Base-by-base conservation (phyloP, 2,797 vertebrate species). In the Poeciliopsis paucimaculata region DNA sequence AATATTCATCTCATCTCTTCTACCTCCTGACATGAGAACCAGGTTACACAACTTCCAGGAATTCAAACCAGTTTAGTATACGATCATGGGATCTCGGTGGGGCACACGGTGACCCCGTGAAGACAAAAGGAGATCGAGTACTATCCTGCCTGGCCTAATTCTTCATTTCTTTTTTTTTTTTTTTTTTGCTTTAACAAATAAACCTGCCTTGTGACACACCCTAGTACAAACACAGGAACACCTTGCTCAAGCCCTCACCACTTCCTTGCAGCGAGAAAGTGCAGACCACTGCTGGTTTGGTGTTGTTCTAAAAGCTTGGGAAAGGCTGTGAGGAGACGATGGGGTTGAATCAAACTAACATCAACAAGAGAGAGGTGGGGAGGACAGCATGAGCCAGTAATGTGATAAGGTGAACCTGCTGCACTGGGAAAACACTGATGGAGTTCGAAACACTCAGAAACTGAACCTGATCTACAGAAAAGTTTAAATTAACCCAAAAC, bases 281-380 rank as follows among this genome's bases (percentile, higher is more conserved):
- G 16, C 68, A 12, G 60, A 60, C 34, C 13, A 4, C 79, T 60
- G 16, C 68, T 12, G 3, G 9, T 49, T 74, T 53, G 66, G 0
- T 90, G 85, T 92, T 94, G 81, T 88, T 87, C 46, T 39, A 86
- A 91, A 91, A 73, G 87, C 91, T 87, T 94, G 93, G 90, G 92
- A 95, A 94, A 73, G 77, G 77, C 84, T 82, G 77, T 0, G 72
- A 7, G 75, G 36, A 46, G 77, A 84, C 72, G 85, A 60, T 23
- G 43, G 75, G 53, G 77, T 72, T 53, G 80, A 82, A 83, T 78
- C 77, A 13, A 88, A 76, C 78, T 84, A 87, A 89, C 73, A 87
- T 91, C 87, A 91, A 85, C 89, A 88, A 31, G 60, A 66, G 66
- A 76, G 79, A 49, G 1, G 41, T 72, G 43, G 68, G 1, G 76